Evolutionary conservation across 2,888 invertebrate genomes (phyloP).

Genomic region (Hirtodrosophila histrioides): DNA sequence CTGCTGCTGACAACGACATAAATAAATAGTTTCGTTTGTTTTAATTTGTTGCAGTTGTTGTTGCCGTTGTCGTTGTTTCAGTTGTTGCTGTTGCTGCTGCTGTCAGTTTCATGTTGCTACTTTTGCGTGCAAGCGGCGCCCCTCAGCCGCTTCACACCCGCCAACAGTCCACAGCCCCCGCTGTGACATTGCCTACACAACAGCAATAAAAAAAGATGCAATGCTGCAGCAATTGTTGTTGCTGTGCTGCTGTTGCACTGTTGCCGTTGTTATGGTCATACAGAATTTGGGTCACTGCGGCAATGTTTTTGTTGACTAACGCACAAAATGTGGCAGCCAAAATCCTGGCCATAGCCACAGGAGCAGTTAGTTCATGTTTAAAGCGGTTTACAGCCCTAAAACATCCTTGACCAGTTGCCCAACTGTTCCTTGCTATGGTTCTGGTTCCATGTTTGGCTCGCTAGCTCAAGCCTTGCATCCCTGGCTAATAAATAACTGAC

Average conservation of each 20-base stretch:
- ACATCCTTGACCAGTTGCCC: conserved; percentile 32
- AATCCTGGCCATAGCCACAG: conserved; percentile 16
- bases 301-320: conserved; percentile 72
- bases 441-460: too few relatives aligned
- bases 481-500: conserved; percentile 20
- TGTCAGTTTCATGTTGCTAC: conserved; percentile 63
- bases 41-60: conserved; percentile 46
- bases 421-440: too few relatives aligned
- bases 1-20: conserved; percentile 57
- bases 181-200: conserved; percentile 44
- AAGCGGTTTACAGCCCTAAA: conserved; percentile 21
- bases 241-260: conserved; percentile 32
- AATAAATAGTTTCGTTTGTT: conserved; percentile 59
- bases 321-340: conserved; percentile 48
- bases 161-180: conserved; percentile 8
- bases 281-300: conserved; percentile 76
- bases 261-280: conserved; percentile 56
- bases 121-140: conserved; percentile 30
- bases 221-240: conserved; percentile 45
- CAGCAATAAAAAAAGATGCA: conserved; percentile 63
- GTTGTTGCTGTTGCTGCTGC: conserved; percentile 51
- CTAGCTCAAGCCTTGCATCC: not conserved
- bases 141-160: not conserved
- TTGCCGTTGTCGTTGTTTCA: conserved; percentile 13
- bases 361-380: conserved; percentile 16